A percentile compares a stretch with the other conserved stretches of the same genome.
Conservation (phyloP, 1,140 invertebrate species). For the Acromyrmex heyeri region DNA sequence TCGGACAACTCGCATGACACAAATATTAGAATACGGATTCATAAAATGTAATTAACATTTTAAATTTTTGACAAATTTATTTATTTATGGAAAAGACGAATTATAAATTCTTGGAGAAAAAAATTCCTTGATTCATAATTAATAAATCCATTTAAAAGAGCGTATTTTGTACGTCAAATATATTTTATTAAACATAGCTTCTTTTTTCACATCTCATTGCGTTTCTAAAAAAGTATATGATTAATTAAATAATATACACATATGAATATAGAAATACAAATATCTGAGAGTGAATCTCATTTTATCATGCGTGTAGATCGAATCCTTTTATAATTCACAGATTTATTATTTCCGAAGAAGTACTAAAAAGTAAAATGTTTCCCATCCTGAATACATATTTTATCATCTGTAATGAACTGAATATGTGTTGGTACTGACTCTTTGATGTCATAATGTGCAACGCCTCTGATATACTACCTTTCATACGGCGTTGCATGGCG, state of each 20-base stretch:
- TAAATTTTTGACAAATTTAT: neutral
- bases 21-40: neutral
- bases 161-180: neutral
- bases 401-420: slow-evolving; percentile 62
- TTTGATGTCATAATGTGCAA: slow-evolving; percentile 20
- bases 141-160: neutral
- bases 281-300: slow-evolving; percentile 24
- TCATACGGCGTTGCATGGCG: neutral
- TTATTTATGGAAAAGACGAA: neutral
- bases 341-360: slow-evolving; percentile 23
- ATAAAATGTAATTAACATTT: neutral
- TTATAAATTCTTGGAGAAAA: neutral
- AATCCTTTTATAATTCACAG: slow-evolving; percentile 17
- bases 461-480: slow-evolving; percentile 39
- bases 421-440: slow-evolving; percentile 61
- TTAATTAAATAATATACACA: neutral
- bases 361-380: slow-evolving; percentile 36
- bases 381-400: slow-evolving; percentile 72
- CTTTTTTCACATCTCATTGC: too few relatives aligned
- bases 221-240: neutral
- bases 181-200: neutral
- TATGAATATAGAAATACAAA: neutral
- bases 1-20: neutral
- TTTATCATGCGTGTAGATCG: slow-evolving; percentile 6
- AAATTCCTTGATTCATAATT: neutral